Conservation (phyloP, 92 coral and sea anemone species). For the Epizoanthus fatuus region DNA sequence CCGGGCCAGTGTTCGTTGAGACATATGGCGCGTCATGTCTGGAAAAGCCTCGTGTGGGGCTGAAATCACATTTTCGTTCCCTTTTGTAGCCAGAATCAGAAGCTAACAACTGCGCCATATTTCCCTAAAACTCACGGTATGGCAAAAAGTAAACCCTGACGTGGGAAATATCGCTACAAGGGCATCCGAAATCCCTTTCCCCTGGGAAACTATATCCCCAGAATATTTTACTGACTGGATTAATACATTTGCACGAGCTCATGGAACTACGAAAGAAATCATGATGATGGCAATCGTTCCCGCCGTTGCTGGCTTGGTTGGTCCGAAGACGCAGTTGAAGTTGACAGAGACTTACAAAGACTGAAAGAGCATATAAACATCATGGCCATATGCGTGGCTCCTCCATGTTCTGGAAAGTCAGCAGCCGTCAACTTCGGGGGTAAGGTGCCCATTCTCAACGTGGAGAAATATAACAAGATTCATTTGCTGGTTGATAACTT, state of each 20-base stretch:
- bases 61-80: too few species aligned
- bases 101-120: too few species aligned
- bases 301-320: neutral
- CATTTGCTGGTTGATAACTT: slow-evolving; percentile 47
- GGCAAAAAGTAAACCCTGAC: neutral
- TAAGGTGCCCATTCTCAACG: slow-evolving; percentile 52
- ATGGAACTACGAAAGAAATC: slow-evolving; percentile 56
- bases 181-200: slow-evolving; percentile 37
- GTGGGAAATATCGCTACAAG: slow-evolving; percentile 24
- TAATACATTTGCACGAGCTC: slow-evolving; percentile 47
- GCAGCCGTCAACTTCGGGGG: slow-evolving; percentile 64
- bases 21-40: too few species aligned
- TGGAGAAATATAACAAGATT: slow-evolving; percentile 29
- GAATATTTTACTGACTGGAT: slow-evolving; percentile 60
- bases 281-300: slow-evolving; percentile 46
- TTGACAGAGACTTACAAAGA: slow-evolving; percentile 54
- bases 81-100: too few species aligned
- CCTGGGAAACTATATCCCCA: slow-evolving; percentile 54
- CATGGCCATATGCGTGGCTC: slow-evolving; percentile 51
- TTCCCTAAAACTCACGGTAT: too few species aligned
- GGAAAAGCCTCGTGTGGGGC: too few species aligned
- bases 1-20: too few species aligned
- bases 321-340: slow-evolving; percentile 37
- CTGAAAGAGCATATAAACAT: slow-evolving; percentile 52
- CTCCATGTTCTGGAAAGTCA: slow-evolving; percentile 59